Evolutionary conservation across 2,888 invertebrate genomes (phyloP).

Genomic region (Phasia obesa): DNA sequence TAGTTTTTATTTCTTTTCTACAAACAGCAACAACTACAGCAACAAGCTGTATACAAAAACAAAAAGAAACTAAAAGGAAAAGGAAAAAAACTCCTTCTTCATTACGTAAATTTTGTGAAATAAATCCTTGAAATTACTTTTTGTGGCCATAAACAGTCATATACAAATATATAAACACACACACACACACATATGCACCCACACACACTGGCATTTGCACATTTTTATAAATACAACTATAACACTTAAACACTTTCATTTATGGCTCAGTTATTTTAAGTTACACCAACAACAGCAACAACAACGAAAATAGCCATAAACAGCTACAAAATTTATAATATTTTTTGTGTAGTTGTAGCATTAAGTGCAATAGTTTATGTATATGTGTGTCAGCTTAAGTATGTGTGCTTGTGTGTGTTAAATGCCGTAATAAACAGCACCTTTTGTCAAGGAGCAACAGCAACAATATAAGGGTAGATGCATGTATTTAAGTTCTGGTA

Average conservation of each 20-base stretch:
- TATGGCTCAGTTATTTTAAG: slow-evolving; percentile 59
- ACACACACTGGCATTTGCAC: neutral
- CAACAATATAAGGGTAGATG: slow-evolving; percentile 21
- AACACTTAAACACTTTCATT: slow-evolving; percentile 62
- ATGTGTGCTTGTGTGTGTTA: slow-evolving; percentile 22
- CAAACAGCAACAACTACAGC: slow-evolving; percentile 12
- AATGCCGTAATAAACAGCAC: slow-evolving; percentile 49
- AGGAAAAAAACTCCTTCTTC: slow-evolving; percentile 60
- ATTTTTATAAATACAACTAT: slow-evolving; percentile 34
- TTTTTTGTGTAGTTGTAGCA: slow-evolving; percentile 19
- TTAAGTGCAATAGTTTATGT: neutral
- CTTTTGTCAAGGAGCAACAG: slow-evolving; percentile 52
- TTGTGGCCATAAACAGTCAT: slow-evolving; percentile 66
- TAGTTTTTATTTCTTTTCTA: slow-evolving; percentile 12
- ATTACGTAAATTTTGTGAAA: slow-evolving; percentile 68
- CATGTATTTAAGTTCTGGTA: neutral
- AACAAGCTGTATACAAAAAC: slow-evolving; percentile 1
- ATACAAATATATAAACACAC: slow-evolving; percentile 11
- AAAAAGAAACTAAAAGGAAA: slow-evolving; percentile 6
- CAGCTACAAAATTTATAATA: slow-evolving; percentile 49
- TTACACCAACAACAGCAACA: slow-evolving; percentile 39
- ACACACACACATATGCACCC: slow-evolving; percentile 7
- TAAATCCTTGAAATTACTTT: slow-evolving; percentile 71
- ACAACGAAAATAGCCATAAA: slow-evolving; percentile 31
- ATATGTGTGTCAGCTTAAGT: too few species aligned